Evolutionary conservation across 2,113 vertebrate species (phyloP).

Genomic region (Pomatostomus ruficeps): DNA sequence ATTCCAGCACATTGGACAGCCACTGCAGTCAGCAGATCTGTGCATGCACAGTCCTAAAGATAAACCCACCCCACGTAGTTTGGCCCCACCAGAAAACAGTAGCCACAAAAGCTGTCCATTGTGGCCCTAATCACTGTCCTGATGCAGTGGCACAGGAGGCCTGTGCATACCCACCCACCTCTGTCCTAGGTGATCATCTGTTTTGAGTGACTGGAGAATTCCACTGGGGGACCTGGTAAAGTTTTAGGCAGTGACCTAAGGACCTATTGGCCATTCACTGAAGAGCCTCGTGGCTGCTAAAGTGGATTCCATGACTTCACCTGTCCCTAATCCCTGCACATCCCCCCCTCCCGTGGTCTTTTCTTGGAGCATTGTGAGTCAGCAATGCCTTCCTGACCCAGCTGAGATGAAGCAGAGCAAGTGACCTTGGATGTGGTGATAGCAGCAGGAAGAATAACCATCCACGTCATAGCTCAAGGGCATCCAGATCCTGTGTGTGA

Average conservation of each 20-base stretch:
- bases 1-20: neutral
- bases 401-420: slow-evolving; percentile 5
- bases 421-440: slow-evolving; percentile 31
- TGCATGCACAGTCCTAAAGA: neutral
- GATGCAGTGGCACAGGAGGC: neutral
- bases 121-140: neutral
- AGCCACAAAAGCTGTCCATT: neutral
- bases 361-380: slow-evolving; percentile 10
- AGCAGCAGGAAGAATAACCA: slow-evolving; percentile 36
- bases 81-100: neutral
- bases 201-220: neutral
- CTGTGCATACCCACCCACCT: neutral
- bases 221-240: neutral
- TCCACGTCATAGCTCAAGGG: neutral
- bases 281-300: neutral
- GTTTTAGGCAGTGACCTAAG: neutral
- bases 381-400: slow-evolving; percentile 28
- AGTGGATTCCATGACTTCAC: neutral
- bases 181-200: neutral
- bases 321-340: neutral
- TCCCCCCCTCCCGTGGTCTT: fast-evolving
- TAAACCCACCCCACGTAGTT: neutral
- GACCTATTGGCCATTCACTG: neutral
- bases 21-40: neutral
- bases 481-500: neutral